Base-by-base conservation (phyloP, 2,797 vertebrate species). In the Sebastiscus albofasciatus region DNA sequence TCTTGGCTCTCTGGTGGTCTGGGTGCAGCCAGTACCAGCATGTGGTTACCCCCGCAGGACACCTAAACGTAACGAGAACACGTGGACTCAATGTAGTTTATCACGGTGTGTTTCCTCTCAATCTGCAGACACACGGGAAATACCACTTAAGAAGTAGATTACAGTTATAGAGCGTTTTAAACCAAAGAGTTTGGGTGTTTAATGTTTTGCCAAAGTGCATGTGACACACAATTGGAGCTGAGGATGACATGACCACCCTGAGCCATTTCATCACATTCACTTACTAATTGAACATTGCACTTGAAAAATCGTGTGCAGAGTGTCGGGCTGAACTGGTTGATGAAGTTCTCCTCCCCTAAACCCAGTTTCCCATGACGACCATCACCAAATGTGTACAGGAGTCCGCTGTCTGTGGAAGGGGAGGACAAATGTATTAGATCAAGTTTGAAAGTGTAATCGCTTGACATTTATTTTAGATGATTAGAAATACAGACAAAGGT, bases 311-410 rank as follows among this genome's bases (percentile, higher is more conserved):
- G 95, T 33, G 85, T 93, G 89, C 97, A 97, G 7, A 97, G 90
- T 2, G 95, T 95, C 1, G 97, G 97, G 90, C 93, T 92, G 92
- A 98, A 98, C 8, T 96, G 96, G 92, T 98, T 98, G 16, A 96
- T 95, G 91, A 96, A 98, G 93, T 96, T 97, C 87, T 98, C 97
- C 81, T 96, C 95, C 80, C 95, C 96, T 65, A 96, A 95, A 5
- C 96, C 97, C 85, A 98, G 95, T 89, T 97, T 98, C 81, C 97
- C 97, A 65, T 97, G 94, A 67, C 96, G 94, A 22, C 96, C 97
- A 71, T 98, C 96, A 86, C 97, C 97, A 93, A 98, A 98, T 4
- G 96, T 97, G 94, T 97, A 97, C 66, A 98, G 92, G 80, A 96
- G 93, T 26, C 97, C 97, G 4, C 89, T 89, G 36, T 96, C 97